Conservation (phyloP, 2,888 invertebrate species). For the Allygus modestus region DNA sequence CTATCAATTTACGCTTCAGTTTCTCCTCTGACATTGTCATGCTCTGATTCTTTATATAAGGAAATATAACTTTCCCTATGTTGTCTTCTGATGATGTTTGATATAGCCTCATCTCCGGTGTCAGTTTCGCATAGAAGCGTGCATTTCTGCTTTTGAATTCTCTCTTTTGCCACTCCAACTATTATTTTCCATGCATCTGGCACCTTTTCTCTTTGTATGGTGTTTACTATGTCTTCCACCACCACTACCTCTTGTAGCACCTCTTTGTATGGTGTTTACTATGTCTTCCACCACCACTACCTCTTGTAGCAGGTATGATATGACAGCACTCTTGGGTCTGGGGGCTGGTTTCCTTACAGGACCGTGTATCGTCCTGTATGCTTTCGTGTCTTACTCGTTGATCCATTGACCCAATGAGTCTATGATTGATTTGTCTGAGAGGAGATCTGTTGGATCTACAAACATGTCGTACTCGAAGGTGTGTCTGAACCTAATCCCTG, state of each 20-base stretch:
- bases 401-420: neutral
- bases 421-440: neutral
- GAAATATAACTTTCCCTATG: neutral
- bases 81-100: neutral
- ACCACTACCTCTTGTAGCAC: neutral
- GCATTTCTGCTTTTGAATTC: slow-evolving; percentile 14
- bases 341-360: neutral
- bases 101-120: neutral
- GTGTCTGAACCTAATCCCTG: neutral
- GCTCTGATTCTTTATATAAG: neutral
- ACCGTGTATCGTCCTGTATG: neutral
- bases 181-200: neutral
- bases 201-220: neutral
- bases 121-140: neutral
- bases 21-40: slow-evolving; percentile 13
- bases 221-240: neutral
- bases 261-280: neutral
- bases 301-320: neutral
- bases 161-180: slow-evolving; percentile 1
- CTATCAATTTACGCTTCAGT: neutral
- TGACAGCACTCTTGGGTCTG: neutral
- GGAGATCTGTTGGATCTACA: neutral
- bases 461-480: slow-evolving; percentile 17
- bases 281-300: neutral
- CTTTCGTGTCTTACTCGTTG: neutral